Base-by-base conservation (phyloP, 2,888 invertebrate genomes). In the Priocnemis perturbator region DNA sequence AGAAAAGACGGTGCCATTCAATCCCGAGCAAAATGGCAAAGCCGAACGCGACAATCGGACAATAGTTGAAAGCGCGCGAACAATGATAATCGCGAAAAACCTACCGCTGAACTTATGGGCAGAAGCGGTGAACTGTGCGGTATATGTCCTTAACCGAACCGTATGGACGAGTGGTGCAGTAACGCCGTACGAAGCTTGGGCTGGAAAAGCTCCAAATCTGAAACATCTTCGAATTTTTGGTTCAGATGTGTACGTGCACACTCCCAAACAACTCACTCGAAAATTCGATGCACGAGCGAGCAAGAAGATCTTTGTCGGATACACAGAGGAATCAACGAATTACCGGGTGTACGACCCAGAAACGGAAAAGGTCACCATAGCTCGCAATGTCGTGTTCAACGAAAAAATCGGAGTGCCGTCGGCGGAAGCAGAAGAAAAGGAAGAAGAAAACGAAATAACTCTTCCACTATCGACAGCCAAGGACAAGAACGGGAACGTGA, bases 121-220 rank as follows among this genome's bases (percentile, higher is more conserved):
- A 1, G 53, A 61, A 20, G 61, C 53, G 1, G 53, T 61, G 3
- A 44, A 37, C 7, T 45, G 9, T 0, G 44, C 53, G 15, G 53
- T 61, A 11, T 61, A 61, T 14, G 44, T 61, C 0, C 20, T 53
- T 0, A 61, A 53, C 2, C 37, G 44, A 53, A 53, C 21, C 2
- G 2, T 19, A 19, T 47, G 47, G 47, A 11, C 47, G 17, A 20
- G 55, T 23, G 23, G 55, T 20, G 23, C 20, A 23, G 55, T 5
- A 21, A 67, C 21, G 20, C 67, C 60, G 2, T 60, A 60, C n/a
- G 60, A 60, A 4, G 37, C 15, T 4, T 60, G 60, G 48, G 19
- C 17, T 15, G 47, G 20, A 5, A 60, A 47, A 47, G n/a, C 15
- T 14, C 60, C 60, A 50, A 47, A 20, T 20, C 60, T 60, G 14